Evolutionary conservation across 2,113 vertebrate genomes (phyloP).

Genomic region (Dolichallabes microphthalmus): DNA sequence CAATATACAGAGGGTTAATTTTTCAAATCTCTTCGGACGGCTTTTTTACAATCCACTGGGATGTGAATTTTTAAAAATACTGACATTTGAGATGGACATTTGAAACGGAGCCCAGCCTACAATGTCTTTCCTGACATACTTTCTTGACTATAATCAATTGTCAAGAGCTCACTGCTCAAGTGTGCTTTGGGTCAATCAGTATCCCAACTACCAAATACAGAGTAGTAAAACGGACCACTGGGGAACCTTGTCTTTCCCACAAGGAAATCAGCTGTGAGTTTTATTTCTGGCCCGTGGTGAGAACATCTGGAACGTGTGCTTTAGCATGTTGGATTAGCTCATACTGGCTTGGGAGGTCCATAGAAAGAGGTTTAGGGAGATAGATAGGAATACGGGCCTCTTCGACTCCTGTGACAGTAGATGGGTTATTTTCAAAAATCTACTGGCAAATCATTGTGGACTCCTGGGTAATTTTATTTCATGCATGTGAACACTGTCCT

Average conservation of each 20-base stretch:
- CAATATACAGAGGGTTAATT: neutral
- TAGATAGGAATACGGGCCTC: neutral
- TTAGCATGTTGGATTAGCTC: neutral
- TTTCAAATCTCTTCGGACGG: neutral
- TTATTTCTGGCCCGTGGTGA: constrained; percentile 31
- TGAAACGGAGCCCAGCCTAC: neutral
- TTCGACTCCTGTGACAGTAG: constrained; percentile 2
- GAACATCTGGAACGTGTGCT: constrained; percentile 25
- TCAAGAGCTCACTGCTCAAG: neutral
- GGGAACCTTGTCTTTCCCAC: constrained; percentile 9
- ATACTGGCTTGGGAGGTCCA: neutral
- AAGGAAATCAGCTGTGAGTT: constrained; percentile 41
- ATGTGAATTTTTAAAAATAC: constrained; percentile 2
- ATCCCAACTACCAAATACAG: constrained; percentile 19
- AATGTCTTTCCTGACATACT: constrained; percentile 3
- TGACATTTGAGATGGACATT: constrained; percentile 9
- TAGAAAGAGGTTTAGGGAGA: constrained; percentile 13
- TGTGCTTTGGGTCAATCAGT: constrained; percentile 22
- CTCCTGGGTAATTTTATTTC: constrained; percentile 19
- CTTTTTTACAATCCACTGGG: constrained; percentile 1
- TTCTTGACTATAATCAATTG: neutral
- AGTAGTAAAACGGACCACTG: neutral
- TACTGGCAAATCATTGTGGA: neutral
- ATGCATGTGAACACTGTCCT: constrained; percentile 10
- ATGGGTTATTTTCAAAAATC: constrained; percentile 31